These are phyloP conservation scores for Myotis davidii DNA, from an alignment of 2,113 vertebrate genomes.

Conservation along the genomic window DNA sequence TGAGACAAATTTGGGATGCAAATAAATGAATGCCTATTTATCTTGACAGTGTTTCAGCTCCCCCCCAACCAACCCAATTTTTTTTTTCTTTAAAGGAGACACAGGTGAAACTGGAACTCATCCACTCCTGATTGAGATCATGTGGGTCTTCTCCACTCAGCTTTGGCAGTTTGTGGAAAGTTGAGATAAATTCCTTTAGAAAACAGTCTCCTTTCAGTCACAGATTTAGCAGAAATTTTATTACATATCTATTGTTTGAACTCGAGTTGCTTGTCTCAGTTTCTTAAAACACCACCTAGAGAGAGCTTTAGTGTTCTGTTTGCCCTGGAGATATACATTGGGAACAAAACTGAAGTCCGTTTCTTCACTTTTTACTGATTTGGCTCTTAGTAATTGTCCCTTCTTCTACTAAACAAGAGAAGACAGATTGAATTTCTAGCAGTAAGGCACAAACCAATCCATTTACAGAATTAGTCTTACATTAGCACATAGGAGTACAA, in stretches of 20 bases:
- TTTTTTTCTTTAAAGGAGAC: neutral
- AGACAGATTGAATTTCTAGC: constrained; percentile 85
- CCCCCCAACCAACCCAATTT: neutral
- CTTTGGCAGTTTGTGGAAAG: neutral
- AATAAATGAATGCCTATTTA: neutral
- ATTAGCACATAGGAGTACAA: constrained; percentile 82
- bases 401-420: constrained; percentile 82
- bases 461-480: constrained; percentile 85
- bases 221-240: constrained; percentile 34
- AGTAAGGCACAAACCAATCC: constrained; percentile 83
- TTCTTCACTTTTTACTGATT: constrained; percentile 76
- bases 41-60: neutral
- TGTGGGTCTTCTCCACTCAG: neutral
- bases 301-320: constrained; percentile 43
- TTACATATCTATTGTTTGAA: neutral
- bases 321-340: constrained; percentile 66
- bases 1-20: neutral
- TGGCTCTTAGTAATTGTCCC: constrained; percentile 78
- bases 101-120: neutral
- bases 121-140: neutral
- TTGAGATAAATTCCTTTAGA: constrained; percentile 31
- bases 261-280: neutral
- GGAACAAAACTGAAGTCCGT: constrained; percentile 62
- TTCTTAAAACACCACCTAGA: constrained; percentile 66
- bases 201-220: constrained; percentile 1